Conservation (phyloP, 2,797 vertebrate species). For the Typhlichthys eigenmanni region DNA sequence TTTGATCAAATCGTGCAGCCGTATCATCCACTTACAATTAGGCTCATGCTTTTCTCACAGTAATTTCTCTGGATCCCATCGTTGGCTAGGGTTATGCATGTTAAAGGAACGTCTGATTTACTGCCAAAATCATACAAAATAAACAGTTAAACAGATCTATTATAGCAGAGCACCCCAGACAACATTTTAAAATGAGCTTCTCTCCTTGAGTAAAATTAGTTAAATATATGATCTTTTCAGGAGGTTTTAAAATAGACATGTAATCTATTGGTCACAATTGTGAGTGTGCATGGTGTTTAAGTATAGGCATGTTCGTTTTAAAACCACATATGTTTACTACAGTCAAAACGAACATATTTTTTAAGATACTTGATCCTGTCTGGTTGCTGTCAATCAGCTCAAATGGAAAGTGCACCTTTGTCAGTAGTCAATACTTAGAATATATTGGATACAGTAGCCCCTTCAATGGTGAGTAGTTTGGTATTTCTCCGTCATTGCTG, state of each 20-base stretch:
- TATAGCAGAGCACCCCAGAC: too few species aligned
- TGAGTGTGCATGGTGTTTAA: slow-evolving; percentile 23
- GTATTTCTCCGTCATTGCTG: slow-evolving; percentile 4
- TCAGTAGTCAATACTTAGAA: too few species aligned
- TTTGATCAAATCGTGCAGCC: too few species aligned
- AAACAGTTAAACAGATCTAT: not conserved
- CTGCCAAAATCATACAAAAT: not conserved
- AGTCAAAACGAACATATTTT: slow-evolving; percentile 8
- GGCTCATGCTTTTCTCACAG: too few species aligned
- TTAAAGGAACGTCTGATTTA: too few species aligned
- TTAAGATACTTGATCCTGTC: not conserved
- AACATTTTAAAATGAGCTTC: too few species aligned
- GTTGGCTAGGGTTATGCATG: too few species aligned
- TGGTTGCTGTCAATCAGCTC: not conserved
- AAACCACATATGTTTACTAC: not conserved
- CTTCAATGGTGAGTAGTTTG: slow-evolving; percentile 9
- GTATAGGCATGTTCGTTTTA: not conserved
- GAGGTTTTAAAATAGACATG: slow-evolving; percentile 62
- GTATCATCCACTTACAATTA: too few species aligned
- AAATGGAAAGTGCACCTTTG: too few species aligned
- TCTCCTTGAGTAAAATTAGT: slow-evolving; percentile 19
- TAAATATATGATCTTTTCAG: slow-evolving; percentile 35
- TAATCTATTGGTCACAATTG: slow-evolving; percentile 30
- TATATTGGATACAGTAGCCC: too few species aligned
- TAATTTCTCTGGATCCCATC: too few species aligned